Conservation (phyloP, 53 echinoderm and acorn worm species). For the Patiria pectinifera region DNA sequence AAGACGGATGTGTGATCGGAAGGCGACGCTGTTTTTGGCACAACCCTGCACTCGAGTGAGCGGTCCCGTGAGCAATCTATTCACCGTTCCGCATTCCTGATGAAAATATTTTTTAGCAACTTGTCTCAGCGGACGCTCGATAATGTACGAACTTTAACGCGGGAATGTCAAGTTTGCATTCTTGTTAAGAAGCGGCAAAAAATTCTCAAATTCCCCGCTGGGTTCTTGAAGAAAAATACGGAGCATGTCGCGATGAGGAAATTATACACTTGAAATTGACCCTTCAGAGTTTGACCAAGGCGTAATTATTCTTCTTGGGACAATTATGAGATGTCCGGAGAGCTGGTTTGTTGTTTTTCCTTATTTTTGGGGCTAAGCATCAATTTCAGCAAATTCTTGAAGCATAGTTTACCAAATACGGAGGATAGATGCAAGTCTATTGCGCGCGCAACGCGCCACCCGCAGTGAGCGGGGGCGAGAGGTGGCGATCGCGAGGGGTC, state of each 20-base stretch:
- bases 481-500: not conserved
- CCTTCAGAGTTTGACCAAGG: not conserved
- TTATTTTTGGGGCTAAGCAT: not conserved
- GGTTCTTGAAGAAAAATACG: not conserved
- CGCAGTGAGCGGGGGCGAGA: not conserved
- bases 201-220: not conserved
- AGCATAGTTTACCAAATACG: slow-evolving; percentile 54
- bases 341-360: not conserved
- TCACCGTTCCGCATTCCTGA: not conserved
- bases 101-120: not conserved
- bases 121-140: not conserved
- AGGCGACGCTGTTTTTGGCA: too few species aligned
- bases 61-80: too few species aligned
- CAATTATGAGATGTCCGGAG: not conserved
- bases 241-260: not conserved
- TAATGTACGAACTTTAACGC: not conserved
- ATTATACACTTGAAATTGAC: too few species aligned
- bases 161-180: not conserved
- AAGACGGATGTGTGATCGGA: too few species aligned
- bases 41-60: too few species aligned
- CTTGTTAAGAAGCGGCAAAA: not conserved
- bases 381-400: slow-evolving; percentile 42
- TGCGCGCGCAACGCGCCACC: not conserved
- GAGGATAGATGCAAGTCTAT: not conserved
- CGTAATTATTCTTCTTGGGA: not conserved